Evolutionary conservation across 2,113 vertebrate genomes (phyloP).

Genomic region (Perca schrenkii): DNA sequence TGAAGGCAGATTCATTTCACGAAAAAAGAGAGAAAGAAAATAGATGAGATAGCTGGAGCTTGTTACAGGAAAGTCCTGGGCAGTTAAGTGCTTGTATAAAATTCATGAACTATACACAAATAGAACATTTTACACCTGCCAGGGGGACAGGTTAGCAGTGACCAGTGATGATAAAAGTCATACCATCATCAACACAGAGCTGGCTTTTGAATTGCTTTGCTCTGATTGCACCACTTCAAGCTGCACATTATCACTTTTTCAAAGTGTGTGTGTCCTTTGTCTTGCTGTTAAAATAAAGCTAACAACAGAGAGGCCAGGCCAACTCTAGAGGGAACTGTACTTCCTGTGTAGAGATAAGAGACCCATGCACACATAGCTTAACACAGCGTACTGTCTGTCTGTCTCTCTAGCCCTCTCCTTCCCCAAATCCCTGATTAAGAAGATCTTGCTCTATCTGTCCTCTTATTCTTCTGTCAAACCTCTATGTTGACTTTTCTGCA

Average conservation of each 20-base stretch:
- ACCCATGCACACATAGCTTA: slow-evolving; percentile 32
- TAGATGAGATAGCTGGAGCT: too few relatives aligned
- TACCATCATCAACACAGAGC: background rate
- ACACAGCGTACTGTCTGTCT: slow-evolving; percentile 1
- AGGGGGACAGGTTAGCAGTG: background rate
- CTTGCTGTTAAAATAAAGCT: slow-evolving; percentile 25
- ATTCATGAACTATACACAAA: background rate
- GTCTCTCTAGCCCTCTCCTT: background rate
- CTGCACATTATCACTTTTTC: background rate
- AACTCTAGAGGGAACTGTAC: slow-evolving; percentile 24
- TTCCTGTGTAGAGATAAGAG: slow-evolving; percentile 26
- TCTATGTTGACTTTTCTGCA: background rate
- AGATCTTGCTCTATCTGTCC: background rate
- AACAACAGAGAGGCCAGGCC: background rate
- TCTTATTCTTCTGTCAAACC: background rate
- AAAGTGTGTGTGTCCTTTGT: too few relatives aligned
- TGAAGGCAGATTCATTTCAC: too few relatives aligned
- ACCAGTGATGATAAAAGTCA: background rate
- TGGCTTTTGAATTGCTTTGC: background rate
- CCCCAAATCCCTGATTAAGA: background rate
- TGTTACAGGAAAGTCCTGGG: too few relatives aligned
- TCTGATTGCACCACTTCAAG: background rate
- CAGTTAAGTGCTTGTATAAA: too few relatives aligned
- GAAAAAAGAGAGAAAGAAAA: too few relatives aligned
- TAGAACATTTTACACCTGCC: background rate